Base-by-base conservation (phyloP, 2,888 invertebrate species). In the Rotaria socialis region DNA sequence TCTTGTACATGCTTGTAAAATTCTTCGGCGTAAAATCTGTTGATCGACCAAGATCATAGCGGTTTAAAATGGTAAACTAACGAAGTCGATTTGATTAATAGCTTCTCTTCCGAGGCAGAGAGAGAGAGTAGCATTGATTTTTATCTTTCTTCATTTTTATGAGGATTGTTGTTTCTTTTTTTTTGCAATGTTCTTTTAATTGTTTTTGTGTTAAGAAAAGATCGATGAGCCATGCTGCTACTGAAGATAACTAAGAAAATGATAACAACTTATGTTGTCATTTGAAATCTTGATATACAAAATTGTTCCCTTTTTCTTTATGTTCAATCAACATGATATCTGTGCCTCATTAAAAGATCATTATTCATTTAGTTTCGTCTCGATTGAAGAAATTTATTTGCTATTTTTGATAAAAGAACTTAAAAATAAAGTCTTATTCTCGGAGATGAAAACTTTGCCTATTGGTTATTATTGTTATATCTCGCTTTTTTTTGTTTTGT, bases 131-230 rank as follows among this genome's bases (percentile, higher is more conserved):
- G 7, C 35, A 14, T 35, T 35, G 67, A 67, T 5, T 67, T 67
- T 67, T 67, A 67, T 67, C 67, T 67, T 67, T 67, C 14, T 14
- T 56, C 22, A 22, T 56, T 56, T 5, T 56, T 11, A 16, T 11
- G 11, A 10, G 0, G 7, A 10, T 52, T 52, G 8, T 16, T 52
- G 52, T 3, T 24, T 50, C 50, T 6, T 67, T 27, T 11, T 19
- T 67, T 67, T 67, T 35, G 16, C 67, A 67, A 67, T 67, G 67
- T 67, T 35, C 67, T 67, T 67, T 67, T 67, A 67, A 67, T 67
- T 67, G 35, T 67, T 67, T 35, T 27, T n/a, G 35, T 35, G 6
- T 67, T 67, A 14, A 27, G 19, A 67, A 24, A 67, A 67, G 67
- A 67, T 67, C 5, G 67, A 67, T 16, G 67, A 67, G 3, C 27